Evolutionary conservation across 2,113 vertebrate genomes (phyloP), one percentile per base, ranked within the genome.

Genomic region (Micromys minutus): DNA sequence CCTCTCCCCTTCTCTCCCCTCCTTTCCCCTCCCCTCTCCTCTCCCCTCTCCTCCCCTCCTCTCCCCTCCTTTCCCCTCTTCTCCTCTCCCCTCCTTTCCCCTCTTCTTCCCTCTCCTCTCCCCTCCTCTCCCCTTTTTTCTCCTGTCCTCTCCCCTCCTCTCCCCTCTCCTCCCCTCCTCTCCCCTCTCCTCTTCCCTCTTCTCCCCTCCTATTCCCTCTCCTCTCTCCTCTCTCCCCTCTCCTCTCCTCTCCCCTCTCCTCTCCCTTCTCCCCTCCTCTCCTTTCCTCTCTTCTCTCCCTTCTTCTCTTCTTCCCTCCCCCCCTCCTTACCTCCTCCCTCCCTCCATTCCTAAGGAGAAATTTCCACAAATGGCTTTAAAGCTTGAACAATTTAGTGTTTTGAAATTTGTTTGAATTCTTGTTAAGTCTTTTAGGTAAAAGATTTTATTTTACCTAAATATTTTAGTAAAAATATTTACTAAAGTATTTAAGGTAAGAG

Each of bases 311-410:
- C 50, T 52, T 12, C 12, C 8, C 7, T 6, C 19, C n/a, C 15
- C 7, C 3, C 10, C 11, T n/a, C n/a, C n/a, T n/a, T n/a, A n/a
- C 12, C 7, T 7, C 6, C 36, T 57, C 6, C 22, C 1, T n/a
- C 5, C 22, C 6, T 42, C 29, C 80, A 7, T 42, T 6, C 42
- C 16, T 72, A n/a, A 79, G 45, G 11, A 71, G 79, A 80, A 91
- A 67, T 86, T 63, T 24, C 74, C 47, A 89, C 89, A 24, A 67
- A 57, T 47, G 42, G 36, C 16, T 93, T 84, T 80, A 91, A 89
- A 67, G 17, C 6, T 61, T 50, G 34, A 26, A 36, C 10, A 36
- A 24, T n/a, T 87, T 71, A 72, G 9, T 57, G 34, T 31, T 91
- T 88, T 74, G 55, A 90, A 57, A 34, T 24, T 45, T 77, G 16